phyloP scores from a whole-genome alignment of 2,113 vertebrate species.

The Tympanuchus pallidicinctus region DNA sequence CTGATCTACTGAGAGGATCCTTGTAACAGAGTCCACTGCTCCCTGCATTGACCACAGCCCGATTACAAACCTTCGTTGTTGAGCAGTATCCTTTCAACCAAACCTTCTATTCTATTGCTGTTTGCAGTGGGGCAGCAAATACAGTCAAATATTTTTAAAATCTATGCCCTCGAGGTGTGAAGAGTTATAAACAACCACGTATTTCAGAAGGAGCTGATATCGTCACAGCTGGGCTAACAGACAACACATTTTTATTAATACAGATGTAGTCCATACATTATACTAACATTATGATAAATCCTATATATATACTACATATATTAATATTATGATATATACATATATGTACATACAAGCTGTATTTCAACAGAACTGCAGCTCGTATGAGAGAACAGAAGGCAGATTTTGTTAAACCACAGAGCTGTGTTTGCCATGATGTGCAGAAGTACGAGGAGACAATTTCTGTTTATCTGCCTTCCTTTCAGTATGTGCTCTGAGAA shows the following conservation, averaged over 20 bases:
- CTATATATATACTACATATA: not conserved
- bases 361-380: not conserved
- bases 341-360: not conserved
- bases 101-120: not conserved
- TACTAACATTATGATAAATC: not conserved
- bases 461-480: constrained; percentile 1
- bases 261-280: not conserved
- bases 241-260: not conserved
- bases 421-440: not conserved
- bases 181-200: not conserved
- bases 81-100: not conserved
- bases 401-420: not conserved
- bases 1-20: not conserved
- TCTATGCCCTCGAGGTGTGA: not conserved
- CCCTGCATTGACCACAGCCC: not conserved
- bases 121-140: not conserved
- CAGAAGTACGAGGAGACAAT: not conserved
- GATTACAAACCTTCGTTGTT: not conserved
- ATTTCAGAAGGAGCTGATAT: not conserved
- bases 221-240: not conserved
- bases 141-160: not conserved
- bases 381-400: not conserved
- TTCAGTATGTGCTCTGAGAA: not conserved
- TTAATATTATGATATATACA: not conserved
- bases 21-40: not conserved